These are phyloP conservation scores for Polypterus senegalus DNA, from an alignment of 2,113 vertebrate species.

Conservation along the genomic window DNA sequence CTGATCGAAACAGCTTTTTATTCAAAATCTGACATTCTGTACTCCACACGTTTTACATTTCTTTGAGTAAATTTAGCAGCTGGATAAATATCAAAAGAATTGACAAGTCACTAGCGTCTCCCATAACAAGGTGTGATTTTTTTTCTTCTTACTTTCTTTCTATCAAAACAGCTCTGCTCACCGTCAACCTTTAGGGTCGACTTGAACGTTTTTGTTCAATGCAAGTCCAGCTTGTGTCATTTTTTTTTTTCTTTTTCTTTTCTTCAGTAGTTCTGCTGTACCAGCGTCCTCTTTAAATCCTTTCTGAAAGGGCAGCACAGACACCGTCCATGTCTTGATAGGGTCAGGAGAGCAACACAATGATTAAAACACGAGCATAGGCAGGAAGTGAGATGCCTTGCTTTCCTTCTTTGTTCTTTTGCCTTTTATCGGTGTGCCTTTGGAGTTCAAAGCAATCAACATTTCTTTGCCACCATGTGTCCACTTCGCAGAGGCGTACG, in stretches of 20 bases:
- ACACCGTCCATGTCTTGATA: too few relatives aligned
- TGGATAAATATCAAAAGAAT: too few relatives aligned
- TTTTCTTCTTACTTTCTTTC: conserved; percentile 34
- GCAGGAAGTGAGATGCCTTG: conserved; percentile 85
- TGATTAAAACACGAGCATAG: conserved; percentile 63
- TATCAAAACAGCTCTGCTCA: conserved; percentile 55
- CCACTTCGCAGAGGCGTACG: conserved; percentile 86
- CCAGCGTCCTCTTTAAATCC: too few relatives aligned
- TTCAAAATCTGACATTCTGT: too few relatives aligned
- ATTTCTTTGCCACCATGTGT: conserved; percentile 80
- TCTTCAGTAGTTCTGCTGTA: conserved; percentile 45
- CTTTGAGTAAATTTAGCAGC: too few relatives aligned
- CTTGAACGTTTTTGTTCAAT: conserved; percentile 38
- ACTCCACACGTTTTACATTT: too few relatives aligned
- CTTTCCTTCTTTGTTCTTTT: conserved; percentile 87
- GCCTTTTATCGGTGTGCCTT: conserved; percentile 73
- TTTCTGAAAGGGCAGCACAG: too few relatives aligned
- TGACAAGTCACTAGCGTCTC: too few relatives aligned
- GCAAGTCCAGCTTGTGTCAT: conserved; percentile 84
- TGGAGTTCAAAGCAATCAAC: conserved; percentile 88
- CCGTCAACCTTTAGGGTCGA: conserved; percentile 65
- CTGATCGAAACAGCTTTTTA: too few relatives aligned
- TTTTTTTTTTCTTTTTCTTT: not conserved
- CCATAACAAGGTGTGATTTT: too few relatives aligned
- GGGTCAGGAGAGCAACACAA: conserved; percentile 15